Percentiles rank a stretch among this genome's conserved stretches.
phyloP scores from a whole-genome alignment of 2,888 invertebrate genomes.

The Agelastica alni region DNA sequence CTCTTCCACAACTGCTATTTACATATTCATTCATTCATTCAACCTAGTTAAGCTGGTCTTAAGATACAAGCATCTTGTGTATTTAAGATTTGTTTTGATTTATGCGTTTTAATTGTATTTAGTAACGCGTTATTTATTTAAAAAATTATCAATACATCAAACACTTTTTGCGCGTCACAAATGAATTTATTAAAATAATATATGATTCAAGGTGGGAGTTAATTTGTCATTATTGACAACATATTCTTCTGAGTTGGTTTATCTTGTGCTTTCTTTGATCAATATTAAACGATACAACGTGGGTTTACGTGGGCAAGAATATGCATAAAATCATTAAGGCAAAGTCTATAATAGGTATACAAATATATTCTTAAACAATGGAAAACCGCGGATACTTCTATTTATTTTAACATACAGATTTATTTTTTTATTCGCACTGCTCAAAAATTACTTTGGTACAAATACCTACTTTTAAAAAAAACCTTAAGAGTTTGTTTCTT shows the following conservation, averaged over 20 bases:
- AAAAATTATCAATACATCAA: slow-evolving; percentile 8
- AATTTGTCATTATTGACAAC: slow-evolving; percentile 29
- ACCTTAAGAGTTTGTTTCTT: too few species aligned
- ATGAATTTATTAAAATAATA: slow-evolving; percentile 20
- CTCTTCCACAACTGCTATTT: too few species aligned
- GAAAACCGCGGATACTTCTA: too few species aligned
- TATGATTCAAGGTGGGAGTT: slow-evolving; percentile 16
- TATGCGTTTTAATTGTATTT: slow-evolving; percentile 3
- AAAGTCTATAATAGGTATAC: slow-evolving; percentile 34
- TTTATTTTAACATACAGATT: too few species aligned
- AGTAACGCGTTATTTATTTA: slow-evolving; percentile 12
- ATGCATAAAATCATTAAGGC: slow-evolving; percentile 48
- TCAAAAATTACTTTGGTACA: too few species aligned
- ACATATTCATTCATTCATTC: too few species aligned
- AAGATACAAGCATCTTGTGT: too few species aligned
- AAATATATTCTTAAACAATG: neutral
- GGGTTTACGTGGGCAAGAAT: slow-evolving; percentile 36
- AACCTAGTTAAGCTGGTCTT: too few species aligned
- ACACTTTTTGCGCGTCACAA: slow-evolving; percentile 7
- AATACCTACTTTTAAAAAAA: too few species aligned
- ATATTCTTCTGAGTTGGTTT: slow-evolving; percentile 27
- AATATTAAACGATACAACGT: slow-evolving; percentile 36
- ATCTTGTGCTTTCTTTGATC: slow-evolving; percentile 46
- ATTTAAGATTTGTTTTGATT: neutral
- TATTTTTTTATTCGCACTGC: too few species aligned